Conservation (phyloP, 2,888 invertebrate genomes). For the Carcina quercana region DNA sequence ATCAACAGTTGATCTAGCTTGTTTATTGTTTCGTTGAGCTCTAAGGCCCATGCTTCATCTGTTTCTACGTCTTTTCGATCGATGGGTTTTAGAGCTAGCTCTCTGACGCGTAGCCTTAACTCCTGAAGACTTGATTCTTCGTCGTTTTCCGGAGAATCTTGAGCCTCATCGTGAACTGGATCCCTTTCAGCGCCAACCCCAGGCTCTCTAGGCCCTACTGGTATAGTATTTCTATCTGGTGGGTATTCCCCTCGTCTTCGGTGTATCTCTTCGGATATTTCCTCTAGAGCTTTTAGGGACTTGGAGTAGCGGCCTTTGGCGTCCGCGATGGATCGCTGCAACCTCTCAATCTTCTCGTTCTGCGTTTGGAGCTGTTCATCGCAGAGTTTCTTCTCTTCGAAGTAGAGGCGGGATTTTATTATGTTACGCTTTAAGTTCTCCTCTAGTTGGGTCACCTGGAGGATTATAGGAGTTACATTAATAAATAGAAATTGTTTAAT, state of each 20-base stretch:
- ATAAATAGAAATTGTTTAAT: too few species aligned
- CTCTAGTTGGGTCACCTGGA: slow-evolving; percentile 83
- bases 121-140: slow-evolving; percentile 77
- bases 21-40: slow-evolving; percentile 84
- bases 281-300: slow-evolving; percentile 88
- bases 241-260: slow-evolving; percentile 75
- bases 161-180: slow-evolving; percentile 54
- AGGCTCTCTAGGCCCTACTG: slow-evolving; percentile 77
- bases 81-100: slow-evolving; percentile 82
- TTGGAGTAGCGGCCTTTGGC: slow-evolving; percentile 88
- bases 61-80: slow-evolving; percentile 82
- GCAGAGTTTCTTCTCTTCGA: slow-evolving; percentile 91
- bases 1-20: slow-evolving; percentile 82
- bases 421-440: slow-evolving; percentile 88
- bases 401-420: slow-evolving; percentile 90
- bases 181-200: slow-evolving; percentile 84
- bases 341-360: slow-evolving; percentile 86
- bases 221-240: slow-evolving; percentile 57
- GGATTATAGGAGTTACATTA: too few species aligned
- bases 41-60: slow-evolving; percentile 83
- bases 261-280: slow-evolving; percentile 95
- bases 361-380: slow-evolving; percentile 90
- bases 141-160: slow-evolving; percentile 41
- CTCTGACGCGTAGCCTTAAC: slow-evolving; percentile 79
- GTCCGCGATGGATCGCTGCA: slow-evolving; percentile 85